A percentile compares a stretch with the other conserved stretches of the same genome.
Evolutionary conservation across 2,888 invertebrate species (phyloP).

Genomic region (Pecten maximus): DNA sequence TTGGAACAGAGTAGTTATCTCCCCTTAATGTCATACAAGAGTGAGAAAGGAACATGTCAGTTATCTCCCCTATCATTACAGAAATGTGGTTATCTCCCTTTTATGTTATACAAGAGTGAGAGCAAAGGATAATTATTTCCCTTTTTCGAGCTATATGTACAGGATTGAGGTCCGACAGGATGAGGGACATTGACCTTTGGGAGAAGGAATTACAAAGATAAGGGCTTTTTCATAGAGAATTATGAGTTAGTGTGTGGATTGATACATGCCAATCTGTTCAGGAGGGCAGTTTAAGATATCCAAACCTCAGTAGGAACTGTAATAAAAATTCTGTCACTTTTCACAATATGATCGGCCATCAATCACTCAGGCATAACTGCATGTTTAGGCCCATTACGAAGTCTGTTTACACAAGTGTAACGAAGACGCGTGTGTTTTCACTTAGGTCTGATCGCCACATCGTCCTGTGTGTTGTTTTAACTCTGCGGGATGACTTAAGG

Average conservation of each 20-base stretch:
- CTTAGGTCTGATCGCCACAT: neutral
- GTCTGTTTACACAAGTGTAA: slow-evolving; percentile 1
- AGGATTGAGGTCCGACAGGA: neutral
- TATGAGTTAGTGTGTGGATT: neutral
- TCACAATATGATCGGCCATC: neutral
- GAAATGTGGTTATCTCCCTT: neutral
- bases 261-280: neutral
- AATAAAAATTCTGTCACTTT: neutral
- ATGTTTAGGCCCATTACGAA: neutral
- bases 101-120: neutral
- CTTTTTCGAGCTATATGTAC: neutral
- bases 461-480: slow-evolving; percentile 5
- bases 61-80: neutral
- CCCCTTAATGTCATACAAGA: neutral
- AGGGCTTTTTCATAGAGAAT: neutral
- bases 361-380: neutral
- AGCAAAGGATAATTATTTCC: no score
- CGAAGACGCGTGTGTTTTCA: neutral
- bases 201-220: neutral
- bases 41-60: neutral
- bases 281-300: neutral
- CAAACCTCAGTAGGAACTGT: neutral
- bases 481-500: neutral
- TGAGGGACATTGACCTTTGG: neutral
- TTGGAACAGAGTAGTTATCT: neutral